Evolutionary conservation across 2,797 vertebrate genomes (phyloP).

Genomic region (Halcyon badia): DNA sequence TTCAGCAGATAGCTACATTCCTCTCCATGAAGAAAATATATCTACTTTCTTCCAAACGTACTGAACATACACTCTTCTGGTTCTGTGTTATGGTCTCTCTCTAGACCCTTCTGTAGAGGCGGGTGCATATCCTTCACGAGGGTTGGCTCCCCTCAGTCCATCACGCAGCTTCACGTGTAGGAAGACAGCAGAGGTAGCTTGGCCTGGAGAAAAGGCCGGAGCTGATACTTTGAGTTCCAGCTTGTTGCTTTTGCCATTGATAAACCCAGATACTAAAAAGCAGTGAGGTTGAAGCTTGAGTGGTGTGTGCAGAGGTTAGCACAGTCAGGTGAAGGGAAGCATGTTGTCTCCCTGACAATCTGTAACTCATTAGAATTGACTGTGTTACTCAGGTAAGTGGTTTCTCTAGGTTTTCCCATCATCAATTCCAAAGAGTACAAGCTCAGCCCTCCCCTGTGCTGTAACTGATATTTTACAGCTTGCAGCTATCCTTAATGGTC

Average conservation of each 20-base stretch:
- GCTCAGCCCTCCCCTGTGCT: neutral
- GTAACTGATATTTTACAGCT: neutral
- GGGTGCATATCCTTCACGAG: neutral
- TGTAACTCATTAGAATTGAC: neutral
- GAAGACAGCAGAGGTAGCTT: neutral
- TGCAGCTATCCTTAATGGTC: neutral
- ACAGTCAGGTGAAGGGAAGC: neutral
- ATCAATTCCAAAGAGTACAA: neutral
- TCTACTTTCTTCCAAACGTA: neutral
- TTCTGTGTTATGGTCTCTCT: neutral
- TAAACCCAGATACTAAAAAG: neutral
- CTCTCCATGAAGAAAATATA: neutral
- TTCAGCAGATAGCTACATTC: neutral
- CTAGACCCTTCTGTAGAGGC: neutral
- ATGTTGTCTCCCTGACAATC: neutral
- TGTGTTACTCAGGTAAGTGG: neutral
- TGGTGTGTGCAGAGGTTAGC: neutral
- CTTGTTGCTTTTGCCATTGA: neutral
- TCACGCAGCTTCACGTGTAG: neutral
- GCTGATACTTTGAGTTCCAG: neutral
- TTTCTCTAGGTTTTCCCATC: neutral
- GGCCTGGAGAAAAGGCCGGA: neutral
- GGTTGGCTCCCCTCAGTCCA: neutral
- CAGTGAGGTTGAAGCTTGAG: neutral
- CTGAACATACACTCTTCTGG: neutral